Conservation (phyloP, 2,113 vertebrate species). For the Onychostruthus taczanowskii region DNA sequence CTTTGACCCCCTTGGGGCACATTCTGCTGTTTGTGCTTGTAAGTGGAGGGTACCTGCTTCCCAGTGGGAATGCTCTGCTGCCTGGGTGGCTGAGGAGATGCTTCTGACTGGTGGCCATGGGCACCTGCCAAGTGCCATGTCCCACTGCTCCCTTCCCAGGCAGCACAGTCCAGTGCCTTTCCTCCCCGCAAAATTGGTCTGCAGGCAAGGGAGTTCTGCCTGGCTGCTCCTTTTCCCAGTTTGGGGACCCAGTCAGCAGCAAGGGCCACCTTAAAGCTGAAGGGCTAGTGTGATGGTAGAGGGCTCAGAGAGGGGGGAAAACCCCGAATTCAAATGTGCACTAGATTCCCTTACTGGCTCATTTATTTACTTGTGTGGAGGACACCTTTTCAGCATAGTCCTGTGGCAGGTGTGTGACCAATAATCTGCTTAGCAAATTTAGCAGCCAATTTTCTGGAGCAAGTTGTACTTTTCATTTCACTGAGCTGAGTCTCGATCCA, state of each 20-base stretch:
- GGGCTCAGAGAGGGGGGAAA: neutral
- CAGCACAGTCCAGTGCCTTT: neutral
- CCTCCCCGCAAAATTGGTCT: neutral
- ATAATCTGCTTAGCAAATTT: neutral
- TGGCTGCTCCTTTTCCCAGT: neutral
- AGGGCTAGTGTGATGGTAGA: neutral
- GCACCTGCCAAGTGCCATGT: fast-evolving
- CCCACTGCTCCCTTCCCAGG: fast-evolving
- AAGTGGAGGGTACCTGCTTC: neutral
- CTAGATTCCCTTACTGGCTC: neutral
- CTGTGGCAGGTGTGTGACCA: neutral
- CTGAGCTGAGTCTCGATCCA: neutral
- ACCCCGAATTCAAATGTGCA: fast-evolving
- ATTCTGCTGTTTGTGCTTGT: neutral
- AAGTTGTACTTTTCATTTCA: neutral
- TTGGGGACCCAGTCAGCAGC: neutral
- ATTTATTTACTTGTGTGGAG: neutral
- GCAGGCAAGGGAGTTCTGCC: neutral
- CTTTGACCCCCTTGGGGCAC: fast-evolving
- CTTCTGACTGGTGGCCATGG: fast-evolving
- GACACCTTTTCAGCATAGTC: neutral
- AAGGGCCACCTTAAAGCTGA: neutral
- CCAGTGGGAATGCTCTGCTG: neutral
- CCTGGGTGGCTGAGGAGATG: neutral
- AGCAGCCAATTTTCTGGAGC: neutral